Evolutionary conservation across 1,140 invertebrate genomes (phyloP).

Genomic region (Drosophila sproati): DNA sequence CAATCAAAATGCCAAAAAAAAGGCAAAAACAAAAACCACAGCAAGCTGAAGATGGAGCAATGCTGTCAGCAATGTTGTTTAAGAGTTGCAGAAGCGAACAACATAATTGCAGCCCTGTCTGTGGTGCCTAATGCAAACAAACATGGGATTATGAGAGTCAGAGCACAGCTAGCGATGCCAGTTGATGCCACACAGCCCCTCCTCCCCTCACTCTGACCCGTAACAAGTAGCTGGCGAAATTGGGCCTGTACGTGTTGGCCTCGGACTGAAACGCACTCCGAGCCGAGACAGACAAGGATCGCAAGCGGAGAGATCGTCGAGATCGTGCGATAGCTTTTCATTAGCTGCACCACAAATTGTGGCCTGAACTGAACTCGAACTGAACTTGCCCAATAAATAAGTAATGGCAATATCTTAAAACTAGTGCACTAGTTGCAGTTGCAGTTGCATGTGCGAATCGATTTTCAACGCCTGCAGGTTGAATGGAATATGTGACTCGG

Average conservation of each 20-base stretch:
- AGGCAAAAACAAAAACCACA: conserved; percentile 31
- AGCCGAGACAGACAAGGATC: conserved; percentile 20
- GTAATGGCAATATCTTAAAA: conserved; percentile 40
- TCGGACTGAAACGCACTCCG: conserved; percentile 57
- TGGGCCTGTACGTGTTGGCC: conserved; percentile 76
- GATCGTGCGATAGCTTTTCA: conserved; percentile 79
- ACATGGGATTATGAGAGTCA: conserved; percentile 75
- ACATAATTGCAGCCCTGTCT: conserved; percentile 79
- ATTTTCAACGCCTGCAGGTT: conserved; percentile 63
- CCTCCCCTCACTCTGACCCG: conserved; percentile 48
- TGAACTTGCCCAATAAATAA: conserved; percentile 44
- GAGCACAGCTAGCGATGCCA: conserved; percentile 19
- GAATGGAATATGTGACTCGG: conserved; percentile 48
- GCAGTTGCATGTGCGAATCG: conserved; percentile 71
- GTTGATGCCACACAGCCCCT: conserved; percentile 44
- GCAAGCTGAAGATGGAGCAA: conserved; percentile 12
- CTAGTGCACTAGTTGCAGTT: conserved; percentile 54
- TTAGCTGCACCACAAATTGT: conserved; percentile 68
- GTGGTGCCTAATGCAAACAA: conserved; percentile 79
- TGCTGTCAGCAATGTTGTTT: conserved; percentile 8
- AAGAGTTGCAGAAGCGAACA: conserved; percentile 31
- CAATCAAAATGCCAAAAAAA: conserved; percentile 70
- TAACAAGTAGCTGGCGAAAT: conserved; percentile 81
- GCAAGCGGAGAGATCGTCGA: conserved; percentile 38
- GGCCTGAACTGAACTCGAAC: conserved; percentile 51